Conservation (phyloP, 92 coral and sea anemone species). For the Porites cylindrica region DNA sequence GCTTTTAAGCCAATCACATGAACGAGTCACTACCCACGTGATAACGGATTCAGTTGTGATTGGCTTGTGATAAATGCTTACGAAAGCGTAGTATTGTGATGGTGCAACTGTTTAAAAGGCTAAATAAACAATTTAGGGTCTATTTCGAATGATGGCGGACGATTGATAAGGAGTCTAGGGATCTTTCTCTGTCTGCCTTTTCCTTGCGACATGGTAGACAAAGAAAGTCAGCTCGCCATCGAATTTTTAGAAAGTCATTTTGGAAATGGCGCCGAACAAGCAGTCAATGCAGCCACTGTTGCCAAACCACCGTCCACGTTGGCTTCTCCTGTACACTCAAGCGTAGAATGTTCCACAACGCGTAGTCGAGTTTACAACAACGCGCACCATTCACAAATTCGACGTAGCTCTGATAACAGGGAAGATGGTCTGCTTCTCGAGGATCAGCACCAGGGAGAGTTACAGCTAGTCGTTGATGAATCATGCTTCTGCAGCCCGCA, state of each 20-base stretch:
- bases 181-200: background rate
- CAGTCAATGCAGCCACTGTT: too few species aligned
- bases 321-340: too few species aligned
- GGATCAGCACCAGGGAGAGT: background rate
- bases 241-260: background rate
- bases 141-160: too few species aligned
- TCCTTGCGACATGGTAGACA: background rate
- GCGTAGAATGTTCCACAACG: background rate
- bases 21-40: background rate
- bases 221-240: background rate
- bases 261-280: background rate
- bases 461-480: background rate
- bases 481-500: background rate
- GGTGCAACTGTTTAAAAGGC: too few species aligned
- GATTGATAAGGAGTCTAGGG: too few species aligned
- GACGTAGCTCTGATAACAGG: slow-evolving; percentile 9
- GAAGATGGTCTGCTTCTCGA: background rate
- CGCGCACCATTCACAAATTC: background rate
- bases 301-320: too few species aligned
- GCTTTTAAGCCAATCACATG: background rate
- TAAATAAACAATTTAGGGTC: too few species aligned
- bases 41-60: background rate
- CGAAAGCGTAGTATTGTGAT: background rate
- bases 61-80: slow-evolving; percentile 4
- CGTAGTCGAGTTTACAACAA: background rate